Evolutionary conservation across 2,797 vertebrate genomes (phyloP), one percentile per base, ranked within the genome.

Genomic region (Oryzias dopingdopingensis): DNA sequence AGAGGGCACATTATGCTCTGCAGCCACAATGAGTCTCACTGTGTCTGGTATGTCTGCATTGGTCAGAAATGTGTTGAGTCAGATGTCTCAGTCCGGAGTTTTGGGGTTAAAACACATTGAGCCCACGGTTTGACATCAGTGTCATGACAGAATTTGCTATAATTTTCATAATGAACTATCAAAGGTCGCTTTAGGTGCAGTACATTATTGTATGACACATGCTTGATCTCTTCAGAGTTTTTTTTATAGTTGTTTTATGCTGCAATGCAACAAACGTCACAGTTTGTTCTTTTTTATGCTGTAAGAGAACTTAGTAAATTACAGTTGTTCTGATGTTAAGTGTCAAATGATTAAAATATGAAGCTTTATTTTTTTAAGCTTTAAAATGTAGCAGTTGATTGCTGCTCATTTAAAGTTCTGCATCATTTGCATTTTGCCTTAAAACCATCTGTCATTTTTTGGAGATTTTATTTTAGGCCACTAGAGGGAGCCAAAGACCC

Each of bases 1-100:
- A 95, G 95, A 82, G 94, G 93, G 60, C 94, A 94, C 79, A 48
- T 76, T 29, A 0, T 94, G 37, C 79, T 95, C 66, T 94, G 91
- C 74, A 90, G 14, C 79, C 61, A 95, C 94, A 55, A 82, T 92
- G 81, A 7, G 62, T 52, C 71, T 95, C 43, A 53, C 89, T 7
- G 2, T 93, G 67, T 71, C 91, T 57, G 94, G 94, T 96, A 91
- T 91, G 94, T 69, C 22, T 55, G 17, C 50, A 17, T 56, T 65
- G 6, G 44, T 68, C 54, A 65, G 46, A 67, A 22, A 69, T 68
- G 54, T 53, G 18, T 55, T 76, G 67, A 76, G 56, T 81, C 66
- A 71, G 13, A 54, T 47, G 57, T 62, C 42, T 68, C 49, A 37
- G 15, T 51, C 42, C 52, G 42, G n/a, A 45, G 48, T 54, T 65